A percentile compares a stretch with the other conserved stretches of the same genome.
These are phyloP conservation scores for Dendrolimus pini DNA, from an alignment of 2,888 invertebrate genomes.

Conservation along the genomic window DNA sequence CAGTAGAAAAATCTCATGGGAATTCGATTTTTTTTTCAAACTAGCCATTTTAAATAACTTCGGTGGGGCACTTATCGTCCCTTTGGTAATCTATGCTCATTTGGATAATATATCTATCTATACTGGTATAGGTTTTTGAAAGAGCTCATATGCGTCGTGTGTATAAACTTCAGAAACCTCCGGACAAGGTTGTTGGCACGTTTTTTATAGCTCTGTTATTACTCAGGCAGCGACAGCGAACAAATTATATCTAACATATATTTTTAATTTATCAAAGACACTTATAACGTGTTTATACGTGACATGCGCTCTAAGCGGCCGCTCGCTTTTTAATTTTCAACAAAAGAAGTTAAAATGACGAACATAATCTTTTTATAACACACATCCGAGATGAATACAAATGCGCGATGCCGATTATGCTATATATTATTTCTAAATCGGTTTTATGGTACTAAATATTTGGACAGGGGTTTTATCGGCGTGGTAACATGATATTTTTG, in stretches of 20 bases:
- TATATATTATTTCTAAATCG: conserved; percentile 70
- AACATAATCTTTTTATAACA: conserved; percentile 65
- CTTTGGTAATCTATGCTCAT: background rate
- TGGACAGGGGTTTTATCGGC: conserved; percentile 69
- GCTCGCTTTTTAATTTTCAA: conserved; percentile 60
- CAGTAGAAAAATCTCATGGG: no score
- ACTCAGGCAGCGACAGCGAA: conserved; percentile 12
- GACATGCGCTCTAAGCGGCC: conserved; percentile 52
- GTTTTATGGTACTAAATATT: conserved; percentile 74
- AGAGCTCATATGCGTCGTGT: background rate
- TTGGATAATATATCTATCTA: background rate
- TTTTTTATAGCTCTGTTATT: conserved; percentile 11
- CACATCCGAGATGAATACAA: conserved; percentile 60
- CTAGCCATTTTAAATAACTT: no score
- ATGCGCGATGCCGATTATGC: conserved; percentile 61
- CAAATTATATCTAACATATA: conserved; percentile 42
- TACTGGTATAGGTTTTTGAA: background rate
- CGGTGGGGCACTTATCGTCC: no score
- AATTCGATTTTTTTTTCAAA: no score
- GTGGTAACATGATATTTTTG: conserved; percentile 70
- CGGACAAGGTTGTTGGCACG: conserved; percentile 28
- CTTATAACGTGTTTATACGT: conserved; percentile 64
- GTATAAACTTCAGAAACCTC: conserved; percentile 6
- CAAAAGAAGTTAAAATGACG: conserved; percentile 66
- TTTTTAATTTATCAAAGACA: conserved; percentile 61